Evolutionary conservation across 2,113 vertebrate species (phyloP).

Genomic region (Ariopsis seemanni): DNA sequence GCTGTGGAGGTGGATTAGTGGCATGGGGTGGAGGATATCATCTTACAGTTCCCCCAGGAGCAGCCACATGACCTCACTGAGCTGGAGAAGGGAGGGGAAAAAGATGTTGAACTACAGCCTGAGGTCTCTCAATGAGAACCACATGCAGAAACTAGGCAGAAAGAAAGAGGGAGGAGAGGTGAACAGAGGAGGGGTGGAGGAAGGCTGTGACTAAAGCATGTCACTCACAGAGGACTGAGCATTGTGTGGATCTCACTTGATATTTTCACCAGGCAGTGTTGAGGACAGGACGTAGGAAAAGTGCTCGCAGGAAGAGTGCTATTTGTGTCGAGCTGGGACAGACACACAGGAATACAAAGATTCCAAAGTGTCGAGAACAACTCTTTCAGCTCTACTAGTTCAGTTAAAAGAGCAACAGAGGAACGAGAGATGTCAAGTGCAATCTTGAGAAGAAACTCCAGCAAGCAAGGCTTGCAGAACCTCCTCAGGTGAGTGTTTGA

Average conservation of each 20-base stretch:
- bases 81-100: conserved; percentile 58
- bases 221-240: conserved; percentile 52
- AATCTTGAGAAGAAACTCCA: conserved; percentile 79
- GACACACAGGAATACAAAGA: conserved; percentile 43
- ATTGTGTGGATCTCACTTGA: conserved; percentile 65
- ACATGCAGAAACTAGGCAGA: conserved; percentile 70
- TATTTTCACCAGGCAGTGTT: conserved; percentile 74
- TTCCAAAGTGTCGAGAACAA: conserved; percentile 16
- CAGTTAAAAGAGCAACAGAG: conserved; percentile 36
- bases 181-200: conserved; percentile 36
- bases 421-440: conserved; percentile 67
- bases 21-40: conserved; percentile 55
- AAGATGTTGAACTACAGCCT: conserved; percentile 63
- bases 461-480: conserved; percentile 82
- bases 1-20: conserved; percentile 47
- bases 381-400: conserved; percentile 19
- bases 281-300: conserved; percentile 67
- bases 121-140: conserved; percentile 75
- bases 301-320: conserved; percentile 31
- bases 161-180: conserved; percentile 51
- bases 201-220: conserved; percentile 63
- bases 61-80: conserved; percentile 68
- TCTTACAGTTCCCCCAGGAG: conserved; percentile 65
- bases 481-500: conserved; percentile 80
- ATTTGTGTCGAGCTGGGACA: conserved; percentile 43